These are phyloP conservation scores for Seriola rivoliana DNA, from an alignment of 2,113 vertebrate species.

Conservation along the genomic window DNA sequence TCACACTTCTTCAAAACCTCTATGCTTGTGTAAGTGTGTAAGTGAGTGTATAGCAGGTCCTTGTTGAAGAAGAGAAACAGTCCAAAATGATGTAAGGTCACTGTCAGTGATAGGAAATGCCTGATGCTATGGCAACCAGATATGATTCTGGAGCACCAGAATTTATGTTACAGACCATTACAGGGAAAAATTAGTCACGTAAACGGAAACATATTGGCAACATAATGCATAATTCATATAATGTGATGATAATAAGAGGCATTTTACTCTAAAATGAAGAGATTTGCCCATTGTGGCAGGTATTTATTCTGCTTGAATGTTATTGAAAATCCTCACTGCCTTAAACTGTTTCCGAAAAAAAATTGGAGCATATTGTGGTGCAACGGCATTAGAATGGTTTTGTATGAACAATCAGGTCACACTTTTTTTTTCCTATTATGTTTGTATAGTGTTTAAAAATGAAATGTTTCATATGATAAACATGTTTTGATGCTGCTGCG, in stretches of 20 bases:
- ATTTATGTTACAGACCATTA: not conserved
- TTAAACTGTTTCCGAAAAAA: not conserved
- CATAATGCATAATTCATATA: not conserved
- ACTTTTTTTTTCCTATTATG: not conserved
- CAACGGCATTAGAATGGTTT: not conserved
- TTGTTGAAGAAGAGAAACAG: not conserved
- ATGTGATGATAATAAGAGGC: not conserved
- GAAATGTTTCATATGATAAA: constrained; percentile 28
- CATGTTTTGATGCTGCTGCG: constrained; percentile 40
- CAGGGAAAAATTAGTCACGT: not conserved
- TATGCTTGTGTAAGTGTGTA: not conserved
- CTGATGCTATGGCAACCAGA: constrained; percentile 37
- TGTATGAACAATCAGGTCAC: constrained; percentile 1
- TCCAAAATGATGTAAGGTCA: not conserved
- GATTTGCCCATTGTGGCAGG: not conserved
- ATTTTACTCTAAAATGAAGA: constrained; percentile 1
- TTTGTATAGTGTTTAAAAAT: not conserved
- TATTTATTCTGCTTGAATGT: not conserved
- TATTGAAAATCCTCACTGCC: not conserved
- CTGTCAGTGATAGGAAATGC: not conserved
- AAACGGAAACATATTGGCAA: constrained; percentile 7
- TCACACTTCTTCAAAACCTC: not conserved
- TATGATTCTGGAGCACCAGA: not conserved
- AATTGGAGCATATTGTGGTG: not conserved
- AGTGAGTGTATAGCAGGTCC: constrained; percentile 4